Evolutionary conservation across 2,797 vertebrate species (phyloP).

Genomic region (Melanotaenia boesemani): DNA sequence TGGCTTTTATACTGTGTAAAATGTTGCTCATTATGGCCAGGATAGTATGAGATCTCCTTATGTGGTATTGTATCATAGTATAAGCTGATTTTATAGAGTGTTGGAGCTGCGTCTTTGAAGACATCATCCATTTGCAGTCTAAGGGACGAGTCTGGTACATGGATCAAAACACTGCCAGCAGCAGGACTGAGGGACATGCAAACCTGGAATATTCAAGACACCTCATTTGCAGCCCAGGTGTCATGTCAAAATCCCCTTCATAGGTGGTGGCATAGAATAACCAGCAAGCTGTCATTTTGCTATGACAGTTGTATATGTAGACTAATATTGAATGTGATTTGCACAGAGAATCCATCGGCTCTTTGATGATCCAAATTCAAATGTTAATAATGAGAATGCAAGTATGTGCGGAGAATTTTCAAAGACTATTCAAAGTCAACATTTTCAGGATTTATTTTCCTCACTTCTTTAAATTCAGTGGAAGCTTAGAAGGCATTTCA

Average conservation of each 20-base stretch:
- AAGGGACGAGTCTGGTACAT: slow-evolving; percentile 39
- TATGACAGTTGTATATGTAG: slow-evolving; percentile 61
- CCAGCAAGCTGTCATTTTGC: slow-evolving; percentile 59
- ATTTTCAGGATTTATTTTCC: slow-evolving; percentile 33
- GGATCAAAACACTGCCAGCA: slow-evolving; percentile 68
- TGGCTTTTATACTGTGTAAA: slow-evolving; percentile 10
- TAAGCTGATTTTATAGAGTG: slow-evolving; percentile 61
- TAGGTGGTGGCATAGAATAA: slow-evolving; percentile 62
- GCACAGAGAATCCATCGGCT: slow-evolving; percentile 33
- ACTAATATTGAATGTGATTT: slow-evolving; percentile 67
- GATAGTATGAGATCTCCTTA: slow-evolving; percentile 45
- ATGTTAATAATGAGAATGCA: slow-evolving; percentile 12
- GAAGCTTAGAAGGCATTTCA: slow-evolving; percentile 26
- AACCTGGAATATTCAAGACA: slow-evolving; percentile 56
- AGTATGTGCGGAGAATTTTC: slow-evolving; percentile 23
- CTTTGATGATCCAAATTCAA: slow-evolving; percentile 55
- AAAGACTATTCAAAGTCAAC: slow-evolving; percentile 69
- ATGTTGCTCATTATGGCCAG: slow-evolving; percentile 24
- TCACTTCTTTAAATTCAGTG: slow-evolving; percentile 19
- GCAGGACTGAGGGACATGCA: slow-evolving; percentile 47
- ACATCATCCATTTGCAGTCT: slow-evolving; percentile 71
- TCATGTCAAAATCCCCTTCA: slow-evolving; percentile 66
- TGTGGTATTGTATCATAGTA: slow-evolving; percentile 14
- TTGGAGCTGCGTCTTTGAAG: slow-evolving; percentile 58
- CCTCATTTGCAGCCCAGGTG: slow-evolving; percentile 66